Evolutionary conservation across 2,888 invertebrate genomes (phyloP).

Genomic region (Mythimna albipuncta): DNA sequence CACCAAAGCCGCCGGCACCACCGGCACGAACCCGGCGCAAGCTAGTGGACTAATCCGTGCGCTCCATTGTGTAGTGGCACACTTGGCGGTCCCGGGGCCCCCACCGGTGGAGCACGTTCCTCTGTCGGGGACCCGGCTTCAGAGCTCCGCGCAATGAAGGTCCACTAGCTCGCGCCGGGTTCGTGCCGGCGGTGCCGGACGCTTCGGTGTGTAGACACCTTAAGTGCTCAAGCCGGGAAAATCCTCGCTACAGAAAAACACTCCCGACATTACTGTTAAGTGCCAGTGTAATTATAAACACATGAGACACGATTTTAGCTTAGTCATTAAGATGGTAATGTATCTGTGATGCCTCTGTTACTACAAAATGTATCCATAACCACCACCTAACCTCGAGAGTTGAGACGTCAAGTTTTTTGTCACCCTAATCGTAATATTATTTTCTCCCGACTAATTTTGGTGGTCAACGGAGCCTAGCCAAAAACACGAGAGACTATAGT

Average conservation of each 20-base stretch:
- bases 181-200: no score
- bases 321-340: neutral
- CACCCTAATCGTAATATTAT: no score
- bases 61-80: conserved; percentile 66
- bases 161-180: conserved; percentile 57
- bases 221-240: neutral
- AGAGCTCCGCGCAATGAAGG: conserved; percentile 89
- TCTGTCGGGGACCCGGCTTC: conserved; percentile 84
- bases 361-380: neutral
- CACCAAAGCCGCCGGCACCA: no score
- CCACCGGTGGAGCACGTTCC: conserved; percentile 76
- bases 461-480: no score
- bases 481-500: no score
- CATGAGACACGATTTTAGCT: neutral
- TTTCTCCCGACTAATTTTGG: no score
- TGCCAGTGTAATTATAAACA: neutral
- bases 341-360: neutral
- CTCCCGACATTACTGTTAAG: neutral
- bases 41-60: no score
- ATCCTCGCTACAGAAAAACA: neutral
- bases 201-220: no score
- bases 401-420: no score
- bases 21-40: no score
- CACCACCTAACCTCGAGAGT: no score
- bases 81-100: conserved; percentile 80